phyloP scores from a whole-genome alignment of 2,888 invertebrate genomes.

The Gari tellinella region DNA sequence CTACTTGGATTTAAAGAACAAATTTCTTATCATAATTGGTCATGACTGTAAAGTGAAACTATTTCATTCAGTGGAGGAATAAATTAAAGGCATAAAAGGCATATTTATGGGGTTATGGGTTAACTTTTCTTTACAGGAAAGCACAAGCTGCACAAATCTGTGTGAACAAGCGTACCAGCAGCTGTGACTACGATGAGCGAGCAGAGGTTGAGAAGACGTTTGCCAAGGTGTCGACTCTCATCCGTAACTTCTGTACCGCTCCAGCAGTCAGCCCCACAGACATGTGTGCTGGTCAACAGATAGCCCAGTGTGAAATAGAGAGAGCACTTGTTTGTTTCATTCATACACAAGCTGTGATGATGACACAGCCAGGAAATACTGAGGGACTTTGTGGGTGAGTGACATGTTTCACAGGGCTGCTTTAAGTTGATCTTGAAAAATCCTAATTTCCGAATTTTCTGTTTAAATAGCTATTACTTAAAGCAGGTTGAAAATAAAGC shows the following conservation, averaged over 20 bases:
- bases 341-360: constrained; percentile 28
- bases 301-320: constrained; percentile 33
- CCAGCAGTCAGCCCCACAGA: constrained; percentile 11
- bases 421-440: too few relatives aligned
- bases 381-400: constrained; percentile 37
- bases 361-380: constrained; percentile 13
- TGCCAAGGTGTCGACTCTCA: constrained; percentile 20
- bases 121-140: constrained; percentile 22
- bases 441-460: too few relatives aligned
- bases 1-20: too few relatives aligned
- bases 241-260: constrained; percentile 22
- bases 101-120: too few relatives aligned
- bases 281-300: constrained; percentile 31
- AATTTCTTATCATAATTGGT: too few relatives aligned
- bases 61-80: too few relatives aligned
- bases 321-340: constrained; percentile 38
- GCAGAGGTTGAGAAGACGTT: constrained; percentile 25
- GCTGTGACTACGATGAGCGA: constrained; percentile 37
- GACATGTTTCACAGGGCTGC: too few relatives aligned
- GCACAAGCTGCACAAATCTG: constrained; percentile 31
- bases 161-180: constrained; percentile 44
- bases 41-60: too few relatives aligned
- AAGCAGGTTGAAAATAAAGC: too few relatives aligned
- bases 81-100: too few relatives aligned
- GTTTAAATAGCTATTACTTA: too few relatives aligned